Conservation (phyloP, 2,888 invertebrate species). For the Sarcophaga caerulescens region DNA sequence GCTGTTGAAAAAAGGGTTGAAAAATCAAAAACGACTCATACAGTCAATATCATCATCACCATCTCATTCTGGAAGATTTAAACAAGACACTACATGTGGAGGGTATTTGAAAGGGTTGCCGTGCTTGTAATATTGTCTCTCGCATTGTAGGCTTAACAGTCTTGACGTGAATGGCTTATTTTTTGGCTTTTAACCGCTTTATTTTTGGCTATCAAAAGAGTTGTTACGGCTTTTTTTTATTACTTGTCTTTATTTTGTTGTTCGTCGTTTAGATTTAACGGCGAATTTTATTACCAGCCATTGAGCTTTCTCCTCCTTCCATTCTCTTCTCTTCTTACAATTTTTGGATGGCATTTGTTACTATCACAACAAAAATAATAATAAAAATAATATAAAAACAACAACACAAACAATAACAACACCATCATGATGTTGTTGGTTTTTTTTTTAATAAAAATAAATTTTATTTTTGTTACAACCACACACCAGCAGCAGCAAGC, state of each 20-base stretch:
- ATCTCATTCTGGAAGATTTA: too few species aligned
- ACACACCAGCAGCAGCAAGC: background rate
- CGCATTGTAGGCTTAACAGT: too few species aligned
- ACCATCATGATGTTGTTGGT: background rate
- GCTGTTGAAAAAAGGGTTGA: constrained; percentile 49
- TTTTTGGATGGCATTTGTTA: constrained; percentile 43
- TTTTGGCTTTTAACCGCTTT: too few species aligned
- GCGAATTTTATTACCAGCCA: background rate
- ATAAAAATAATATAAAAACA: background rate
- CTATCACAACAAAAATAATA: constrained; percentile 35
- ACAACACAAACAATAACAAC: background rate
- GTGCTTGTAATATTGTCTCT: background rate
- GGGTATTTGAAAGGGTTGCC: background rate
- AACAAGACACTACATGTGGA: background rate
- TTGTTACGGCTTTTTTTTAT: background rate
- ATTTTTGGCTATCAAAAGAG: background rate
- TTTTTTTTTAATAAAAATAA: constrained; percentile 38
- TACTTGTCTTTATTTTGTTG: background rate
- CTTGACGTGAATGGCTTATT: too few species aligned
- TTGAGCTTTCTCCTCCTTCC: background rate
- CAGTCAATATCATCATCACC: too few species aligned
- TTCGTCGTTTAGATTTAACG: too few species aligned
- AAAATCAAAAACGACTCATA: constrained; percentile 51
- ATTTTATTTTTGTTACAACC: constrained; percentile 50
- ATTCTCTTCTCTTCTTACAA: background rate